Evolutionary conservation across 2,888 invertebrate genomes (phyloP).

Genomic region (Sthenelais limicola): DNA sequence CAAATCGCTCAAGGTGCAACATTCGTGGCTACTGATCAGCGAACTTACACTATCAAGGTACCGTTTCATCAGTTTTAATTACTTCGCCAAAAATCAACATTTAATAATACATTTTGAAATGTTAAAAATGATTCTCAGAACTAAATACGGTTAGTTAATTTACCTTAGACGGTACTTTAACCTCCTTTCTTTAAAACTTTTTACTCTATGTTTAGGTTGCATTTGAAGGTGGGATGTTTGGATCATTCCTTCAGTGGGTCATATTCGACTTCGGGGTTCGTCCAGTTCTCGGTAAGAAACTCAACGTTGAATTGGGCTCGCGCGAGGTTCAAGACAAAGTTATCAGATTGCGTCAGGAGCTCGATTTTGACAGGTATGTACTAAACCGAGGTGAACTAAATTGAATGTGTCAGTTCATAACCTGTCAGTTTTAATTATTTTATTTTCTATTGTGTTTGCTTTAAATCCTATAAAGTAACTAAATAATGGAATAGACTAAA

Average conservation of each 20-base stretch:
- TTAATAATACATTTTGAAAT: too few species aligned
- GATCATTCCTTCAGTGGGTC: constrained; percentile 66
- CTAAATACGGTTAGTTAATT: not conserved
- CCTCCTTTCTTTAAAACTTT: not conserved
- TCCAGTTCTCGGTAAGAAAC: constrained; percentile 62
- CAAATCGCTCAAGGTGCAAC: constrained; percentile 64
- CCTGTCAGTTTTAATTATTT: not conserved
- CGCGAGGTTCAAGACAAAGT: constrained; percentile 59
- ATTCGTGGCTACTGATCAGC: constrained; percentile 53
- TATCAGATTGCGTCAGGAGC: constrained; percentile 58
- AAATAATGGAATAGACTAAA: not conserved
- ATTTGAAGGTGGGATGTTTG: constrained; percentile 65
- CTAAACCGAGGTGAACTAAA: too few species aligned
- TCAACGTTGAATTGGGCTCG: constrained; percentile 66
- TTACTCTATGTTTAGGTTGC: constrained; percentile 47
- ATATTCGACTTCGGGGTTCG: constrained; percentile 67
- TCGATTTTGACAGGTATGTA: constrained; percentile 59
- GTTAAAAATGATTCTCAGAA: too few species aligned
- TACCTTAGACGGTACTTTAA: not conserved
- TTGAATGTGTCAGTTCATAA: not conserved
- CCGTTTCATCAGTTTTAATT: too few species aligned
- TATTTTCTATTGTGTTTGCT: not conserved
- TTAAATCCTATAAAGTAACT: not conserved
- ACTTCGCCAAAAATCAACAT: too few species aligned
- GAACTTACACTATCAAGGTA: constrained; percentile 4